A percentile compares a stretch with the other conserved stretches of the same genome.
Evolutionary conservation across 2,888 invertebrate species (phyloP).

Genomic region (Patella pellucida): DNA sequence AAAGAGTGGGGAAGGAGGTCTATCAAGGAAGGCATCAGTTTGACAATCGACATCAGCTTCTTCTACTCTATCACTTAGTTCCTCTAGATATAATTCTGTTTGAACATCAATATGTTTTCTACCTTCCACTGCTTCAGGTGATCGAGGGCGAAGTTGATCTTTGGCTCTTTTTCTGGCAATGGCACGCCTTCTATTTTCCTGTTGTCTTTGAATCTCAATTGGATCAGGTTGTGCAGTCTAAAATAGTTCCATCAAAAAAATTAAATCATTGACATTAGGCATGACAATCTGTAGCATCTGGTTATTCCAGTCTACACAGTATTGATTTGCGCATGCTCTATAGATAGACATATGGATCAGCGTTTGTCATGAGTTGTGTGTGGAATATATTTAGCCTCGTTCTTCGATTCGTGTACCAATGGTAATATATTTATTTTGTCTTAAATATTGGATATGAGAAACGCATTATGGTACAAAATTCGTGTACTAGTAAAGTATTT

Average conservation of each 20-base stretch:
- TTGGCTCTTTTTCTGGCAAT: conserved; percentile 81
- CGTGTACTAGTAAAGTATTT: no score
- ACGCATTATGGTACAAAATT: no score
- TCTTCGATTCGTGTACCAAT: no score
- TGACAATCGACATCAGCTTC: conserved; percentile 86
- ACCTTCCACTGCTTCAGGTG: conserved; percentile 86
- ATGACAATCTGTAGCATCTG: no score
- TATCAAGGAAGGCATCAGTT: conserved; percentile 88
- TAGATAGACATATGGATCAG: no score
- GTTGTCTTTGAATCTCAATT: conserved; percentile 72
- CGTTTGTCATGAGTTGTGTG: no score
- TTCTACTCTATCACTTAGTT: conserved; percentile 75
- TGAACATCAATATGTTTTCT: conserved; percentile 89
- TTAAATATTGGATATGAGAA: no score
- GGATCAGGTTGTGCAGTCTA: conserved; percentile 75
- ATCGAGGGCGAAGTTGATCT: conserved; percentile 77
- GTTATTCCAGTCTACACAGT: no score
- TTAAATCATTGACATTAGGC: neutral
- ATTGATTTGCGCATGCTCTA: no score
- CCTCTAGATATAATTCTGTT: conserved; percentile 90
- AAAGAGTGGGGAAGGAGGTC: conserved; percentile 84
- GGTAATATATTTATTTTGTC: no score
- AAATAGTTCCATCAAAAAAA: conserved; percentile 72
- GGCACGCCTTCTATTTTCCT: conserved; percentile 81
- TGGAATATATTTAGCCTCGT: no score